Base-by-base conservation (phyloP, 2,888 invertebrate species). In the Drosophila neotestacea region DNA sequence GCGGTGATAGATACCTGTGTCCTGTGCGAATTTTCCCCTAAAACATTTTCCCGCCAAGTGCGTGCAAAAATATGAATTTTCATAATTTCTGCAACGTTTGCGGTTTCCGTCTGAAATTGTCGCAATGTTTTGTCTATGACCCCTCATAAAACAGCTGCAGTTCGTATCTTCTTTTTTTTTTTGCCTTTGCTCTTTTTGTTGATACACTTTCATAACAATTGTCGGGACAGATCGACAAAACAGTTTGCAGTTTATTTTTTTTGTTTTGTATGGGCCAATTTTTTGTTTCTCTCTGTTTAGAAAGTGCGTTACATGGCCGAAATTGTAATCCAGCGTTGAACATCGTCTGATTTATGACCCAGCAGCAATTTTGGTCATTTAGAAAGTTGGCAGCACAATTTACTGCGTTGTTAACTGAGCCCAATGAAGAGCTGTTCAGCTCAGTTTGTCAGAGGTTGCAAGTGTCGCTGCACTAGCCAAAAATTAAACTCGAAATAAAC, bases 21-120 rank as follows among this genome's bases (percentile, higher is more conserved):
- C 6, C n/a, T 41, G 10, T 42, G 62, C 64, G 32, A 50, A 56
- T 46, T 47, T 63, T 39, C 65, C 65, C 30, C 28, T 38, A 46
- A 58, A 58, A 68, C 30, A 58, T n/a, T 52, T 66, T 80, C 70
- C 79, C 67, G 72, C 79, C 84, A 84, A 81, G 81, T 88, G 88
- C 88, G 78, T 80, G 84, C 73, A 64, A 42, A 79, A 79, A 88
- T 89, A 90, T 90, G 82, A 89, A 89, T 83, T 84, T 90, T 90
- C 89, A 90, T 89, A 89, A 90, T 79, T 89, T 85, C 75, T 73
- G 78, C 87, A 75, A 71, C 68, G 77, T 80, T 68, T 79, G 88
- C 84, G 81, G 79, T 88, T 73, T 77, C 66, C 62, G 74, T 30
- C 72, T 59, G 70, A 39, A 47, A 59, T 69, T 56, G 59, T 52